Conservation (phyloP, 2,113 vertebrate species). For the Petroica traversi region DNA sequence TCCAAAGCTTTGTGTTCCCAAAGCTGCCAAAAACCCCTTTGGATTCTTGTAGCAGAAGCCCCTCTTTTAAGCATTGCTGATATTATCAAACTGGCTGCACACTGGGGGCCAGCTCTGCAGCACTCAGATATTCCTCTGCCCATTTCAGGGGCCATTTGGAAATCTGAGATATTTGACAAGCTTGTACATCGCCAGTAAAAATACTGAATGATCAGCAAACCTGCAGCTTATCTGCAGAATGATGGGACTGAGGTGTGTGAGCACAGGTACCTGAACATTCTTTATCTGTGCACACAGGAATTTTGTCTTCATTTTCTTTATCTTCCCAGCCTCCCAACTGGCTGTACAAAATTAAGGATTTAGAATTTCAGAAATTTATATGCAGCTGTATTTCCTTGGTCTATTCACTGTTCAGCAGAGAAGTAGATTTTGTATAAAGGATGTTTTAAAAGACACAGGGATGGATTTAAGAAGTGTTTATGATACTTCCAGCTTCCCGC, state of each 20-base stretch:
- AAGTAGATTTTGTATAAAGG: not conserved
- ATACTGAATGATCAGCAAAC: not conserved
- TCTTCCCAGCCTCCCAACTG: not conserved
- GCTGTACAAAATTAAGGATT: not conserved
- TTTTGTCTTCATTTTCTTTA: not conserved
- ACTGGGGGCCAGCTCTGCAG: not conserved
- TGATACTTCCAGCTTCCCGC: not conserved
- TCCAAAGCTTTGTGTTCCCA: not conserved
- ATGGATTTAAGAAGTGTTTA: not conserved
- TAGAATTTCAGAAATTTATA: not conserved
- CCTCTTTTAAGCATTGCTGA: not conserved
- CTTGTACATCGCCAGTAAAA: not conserved
- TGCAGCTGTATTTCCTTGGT: not conserved
- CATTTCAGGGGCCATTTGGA: not conserved
- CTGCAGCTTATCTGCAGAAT: not conserved
- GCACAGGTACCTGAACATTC: not conserved
- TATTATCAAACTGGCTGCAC: not conserved
- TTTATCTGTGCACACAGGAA: accelerated
- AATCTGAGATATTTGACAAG: not conserved
- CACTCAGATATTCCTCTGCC: not conserved
- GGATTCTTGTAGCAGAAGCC: not conserved
- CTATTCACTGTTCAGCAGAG: not conserved
- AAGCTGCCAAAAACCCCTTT: not conserved
- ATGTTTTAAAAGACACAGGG: not conserved
- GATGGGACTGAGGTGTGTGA: not conserved